Conservation (phyloP, 2,113 vertebrate genomes). For the Dryoscopus gambensis region DNA sequence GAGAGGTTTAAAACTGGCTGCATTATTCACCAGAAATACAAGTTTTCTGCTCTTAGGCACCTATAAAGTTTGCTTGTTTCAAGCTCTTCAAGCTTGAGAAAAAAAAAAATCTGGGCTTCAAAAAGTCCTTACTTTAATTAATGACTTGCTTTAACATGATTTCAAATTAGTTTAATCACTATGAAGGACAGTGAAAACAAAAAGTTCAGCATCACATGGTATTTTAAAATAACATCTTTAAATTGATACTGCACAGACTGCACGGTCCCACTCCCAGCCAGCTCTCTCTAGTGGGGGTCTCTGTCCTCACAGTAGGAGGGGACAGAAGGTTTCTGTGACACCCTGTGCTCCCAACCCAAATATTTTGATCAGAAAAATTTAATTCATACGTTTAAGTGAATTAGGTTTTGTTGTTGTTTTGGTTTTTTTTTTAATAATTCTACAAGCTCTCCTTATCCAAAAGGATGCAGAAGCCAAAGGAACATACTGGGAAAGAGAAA, state of each 20-base stretch:
- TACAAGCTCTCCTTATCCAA: neutral
- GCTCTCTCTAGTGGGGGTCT: neutral
- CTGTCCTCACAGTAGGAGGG: neutral
- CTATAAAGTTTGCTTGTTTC: neutral
- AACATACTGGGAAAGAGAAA: neutral
- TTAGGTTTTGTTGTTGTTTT: no score
- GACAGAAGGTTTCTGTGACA: neutral
- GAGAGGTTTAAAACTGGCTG: neutral
- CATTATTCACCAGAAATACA: neutral
- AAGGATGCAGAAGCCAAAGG: neutral
- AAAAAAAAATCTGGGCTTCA: neutral
- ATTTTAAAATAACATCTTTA: neutral
- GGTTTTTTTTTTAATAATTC: neutral
- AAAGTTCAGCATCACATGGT: neutral
- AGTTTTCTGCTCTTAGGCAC: neutral
- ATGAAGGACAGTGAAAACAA: neutral
- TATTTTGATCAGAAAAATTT: neutral
- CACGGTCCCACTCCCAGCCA: accelerated
- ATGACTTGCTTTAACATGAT: neutral
- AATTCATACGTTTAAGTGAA: neutral
- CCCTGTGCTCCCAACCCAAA: neutral
- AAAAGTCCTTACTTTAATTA: constrained; percentile 1
- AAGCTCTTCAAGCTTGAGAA: neutral
- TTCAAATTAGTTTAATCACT: neutral
- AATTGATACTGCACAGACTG: neutral